A percentile compares a stretch with the other conserved stretches of the same genome.
Evolutionary conservation across 2,113 vertebrate species (phyloP).

Genomic region (Elgaria multicarinata): DNA sequence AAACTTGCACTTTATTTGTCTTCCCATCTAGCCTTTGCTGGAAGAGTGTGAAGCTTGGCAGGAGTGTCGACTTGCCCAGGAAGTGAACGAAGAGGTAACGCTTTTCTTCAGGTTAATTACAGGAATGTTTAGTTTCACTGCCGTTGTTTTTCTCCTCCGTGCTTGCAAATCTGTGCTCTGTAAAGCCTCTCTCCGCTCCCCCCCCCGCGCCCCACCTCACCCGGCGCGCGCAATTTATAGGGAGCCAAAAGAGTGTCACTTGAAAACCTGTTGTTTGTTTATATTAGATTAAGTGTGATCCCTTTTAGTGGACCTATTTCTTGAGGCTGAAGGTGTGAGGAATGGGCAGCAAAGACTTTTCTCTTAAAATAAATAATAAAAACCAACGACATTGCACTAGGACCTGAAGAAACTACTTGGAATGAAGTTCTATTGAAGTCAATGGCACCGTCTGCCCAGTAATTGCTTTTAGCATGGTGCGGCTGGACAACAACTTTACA

Average conservation of each 20-base stretch:
- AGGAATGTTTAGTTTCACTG: rapidly evolving
- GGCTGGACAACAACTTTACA: neutral
- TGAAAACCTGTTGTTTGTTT: neutral
- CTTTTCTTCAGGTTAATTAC: neutral
- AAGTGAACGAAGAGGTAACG: constrained; percentile 89
- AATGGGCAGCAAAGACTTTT: neutral
- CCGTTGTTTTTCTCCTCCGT: neutral
- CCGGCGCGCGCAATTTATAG: too few relatives aligned
- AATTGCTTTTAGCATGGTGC: neutral
- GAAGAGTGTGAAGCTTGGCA: constrained; percentile 82
- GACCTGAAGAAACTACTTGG: neutral
- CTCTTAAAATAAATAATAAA: too few relatives aligned
- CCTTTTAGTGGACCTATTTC: neutral
- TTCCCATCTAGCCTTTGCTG: constrained; percentile 84
- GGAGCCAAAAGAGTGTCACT: neutral
- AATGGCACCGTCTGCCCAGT: neutral
- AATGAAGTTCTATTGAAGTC: neutral
- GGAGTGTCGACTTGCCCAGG: constrained; percentile 79
- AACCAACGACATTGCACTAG: neutral
- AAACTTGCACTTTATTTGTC: constrained; percentile 42
- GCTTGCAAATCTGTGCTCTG: neutral
- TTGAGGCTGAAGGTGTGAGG: constrained; percentile 26
- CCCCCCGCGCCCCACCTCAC: too few relatives aligned
- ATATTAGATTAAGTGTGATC: neutral
- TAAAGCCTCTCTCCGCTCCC: neutral